Evolutionary conservation across 2,113 vertebrate species (phyloP), one percentile per base, ranked within the genome.

Genomic region (Pachyramphus minor): DNA sequence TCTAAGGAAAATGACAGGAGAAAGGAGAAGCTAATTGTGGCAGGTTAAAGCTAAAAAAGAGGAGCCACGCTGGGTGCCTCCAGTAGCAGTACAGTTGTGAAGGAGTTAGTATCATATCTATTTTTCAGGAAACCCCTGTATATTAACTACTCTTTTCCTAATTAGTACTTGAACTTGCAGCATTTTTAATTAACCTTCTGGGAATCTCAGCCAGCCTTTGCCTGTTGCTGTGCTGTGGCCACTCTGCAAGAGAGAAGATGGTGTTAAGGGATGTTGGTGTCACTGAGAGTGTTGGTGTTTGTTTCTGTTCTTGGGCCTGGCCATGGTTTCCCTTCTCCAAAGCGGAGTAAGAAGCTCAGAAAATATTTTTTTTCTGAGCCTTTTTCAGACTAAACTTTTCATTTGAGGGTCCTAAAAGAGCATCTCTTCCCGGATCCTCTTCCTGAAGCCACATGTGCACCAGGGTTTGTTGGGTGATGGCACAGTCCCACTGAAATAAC

Each of bases 31-130:
- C 27, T 75, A 33, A 72, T 53, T 4, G 1, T 53, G 31, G 5
- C 53, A 50, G 10, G 16, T 59, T 74, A 83, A 79, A 93, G 44
- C n/a, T 55, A 28, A 20, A 27, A 19, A 14, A 39, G 25, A 63
- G 14, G 23, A 44, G 19, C n/a, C 18, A 6, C 10, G 8, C 16
- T 56, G 52, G 27, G 39, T 89, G 35, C 6, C 12, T 63, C 30
- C 22, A n/a, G 30, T 28, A 45, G 45, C 59, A 50, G 18, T 39
- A 18, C 5, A 33, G 22, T 12, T 73, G 49, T 7, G 17, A 27
- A 79, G 13, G 45, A 66, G 15, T 79, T 76, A 45, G 30, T n/a
- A 18, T 3, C 3, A 7, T 18, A 33, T 67, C 31, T 0, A 0
- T 7, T 68, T 85, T 76, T 90, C 62, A 68, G 68, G 59, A 92